Evolutionary conservation across 1,140 invertebrate genomes (phyloP), one percentile per base, ranked within the genome.

Genomic region (Danaus plexippus): DNA sequence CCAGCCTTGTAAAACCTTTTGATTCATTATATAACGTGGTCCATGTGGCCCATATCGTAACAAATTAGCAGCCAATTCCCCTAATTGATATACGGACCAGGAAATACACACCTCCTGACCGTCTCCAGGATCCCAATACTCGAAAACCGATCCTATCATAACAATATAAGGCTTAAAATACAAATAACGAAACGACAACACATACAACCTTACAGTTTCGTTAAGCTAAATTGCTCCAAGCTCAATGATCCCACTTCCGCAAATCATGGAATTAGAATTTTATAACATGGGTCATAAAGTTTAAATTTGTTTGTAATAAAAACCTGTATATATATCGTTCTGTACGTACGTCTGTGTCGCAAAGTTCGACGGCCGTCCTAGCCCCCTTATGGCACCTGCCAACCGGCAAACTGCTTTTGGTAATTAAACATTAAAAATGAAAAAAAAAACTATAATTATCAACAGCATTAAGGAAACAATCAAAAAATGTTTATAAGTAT

Each of bases 291-390:
- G 12, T 13, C 0, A 52, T 73, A 72, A 50, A 50, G 69, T 67
- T 57, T 10, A 64, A 54, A 58, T 61, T 75, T 7, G 44, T 45
- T 59, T 68, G 56, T 42, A 32, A 43, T 13, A n/a, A 45, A 59
- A 15, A 18, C 40, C 48, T 56, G 50, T 52, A 52, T 49, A 75
- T 75, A 59, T 51, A 49, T 66, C 57, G 49, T 71, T 66, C 66
- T 45, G 63, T 47, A 52, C 50, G 15, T 44, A 32, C 46, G 43
- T 49, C 47, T 60, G 65, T 62, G 59, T 79, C 48, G 73, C 69
- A 67, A 75, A 74, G 77, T 80, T 86, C 80, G 76, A 69, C 77
- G 78, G 49, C 83, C 83, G 83, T 84, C 83, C 83, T 86, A 86
- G 80, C 80, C 78, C 73, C 73, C 67, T 64, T 69, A 62, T 63